These are phyloP conservation scores for Ctenomys sociabilis DNA, from an alignment of 2,113 vertebrate genomes.

Conservation along the genomic window DNA sequence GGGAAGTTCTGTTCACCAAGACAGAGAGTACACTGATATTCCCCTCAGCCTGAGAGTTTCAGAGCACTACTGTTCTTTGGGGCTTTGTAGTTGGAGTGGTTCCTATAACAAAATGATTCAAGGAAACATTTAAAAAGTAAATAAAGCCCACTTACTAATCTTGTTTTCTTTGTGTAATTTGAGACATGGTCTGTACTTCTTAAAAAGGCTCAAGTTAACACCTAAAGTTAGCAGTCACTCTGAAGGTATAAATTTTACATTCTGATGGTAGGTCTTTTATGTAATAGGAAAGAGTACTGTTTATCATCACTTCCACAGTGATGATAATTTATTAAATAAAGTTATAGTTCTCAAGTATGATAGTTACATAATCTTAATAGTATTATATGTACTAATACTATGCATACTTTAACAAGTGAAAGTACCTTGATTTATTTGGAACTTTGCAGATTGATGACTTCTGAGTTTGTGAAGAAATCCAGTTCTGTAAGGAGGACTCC, in stretches of 20 bases:
- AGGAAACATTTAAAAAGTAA: neutral
- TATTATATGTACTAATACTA: too few relatives aligned
- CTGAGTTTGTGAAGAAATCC: conserved; percentile 77
- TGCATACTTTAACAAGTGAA: neutral
- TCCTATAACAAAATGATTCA: neutral
- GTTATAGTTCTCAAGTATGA: neutral
- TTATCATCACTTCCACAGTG: conserved; percentile 17
- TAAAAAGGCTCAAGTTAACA: neutral
- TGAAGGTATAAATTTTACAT: neutral
- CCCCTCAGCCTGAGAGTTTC: neutral
- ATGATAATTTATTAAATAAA: conserved; percentile 34
- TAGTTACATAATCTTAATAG: neutral
- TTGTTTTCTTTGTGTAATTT: neutral
- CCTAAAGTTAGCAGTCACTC: neutral
- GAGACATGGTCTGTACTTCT: neutral
- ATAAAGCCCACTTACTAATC: neutral
- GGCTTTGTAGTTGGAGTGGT: neutral
- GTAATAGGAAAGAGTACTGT: neutral
- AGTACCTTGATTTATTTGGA: conserved; percentile 58
- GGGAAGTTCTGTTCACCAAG: neutral
- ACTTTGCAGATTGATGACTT: conserved; percentile 82
- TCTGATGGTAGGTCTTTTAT: neutral
- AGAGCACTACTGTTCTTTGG: neutral
- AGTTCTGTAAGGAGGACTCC: conserved; percentile 57
- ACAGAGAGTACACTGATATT: neutral